These are phyloP conservation scores for Ichneumon xanthorius DNA, from an alignment of 2,888 invertebrate species.

Conservation along the genomic window DNA sequence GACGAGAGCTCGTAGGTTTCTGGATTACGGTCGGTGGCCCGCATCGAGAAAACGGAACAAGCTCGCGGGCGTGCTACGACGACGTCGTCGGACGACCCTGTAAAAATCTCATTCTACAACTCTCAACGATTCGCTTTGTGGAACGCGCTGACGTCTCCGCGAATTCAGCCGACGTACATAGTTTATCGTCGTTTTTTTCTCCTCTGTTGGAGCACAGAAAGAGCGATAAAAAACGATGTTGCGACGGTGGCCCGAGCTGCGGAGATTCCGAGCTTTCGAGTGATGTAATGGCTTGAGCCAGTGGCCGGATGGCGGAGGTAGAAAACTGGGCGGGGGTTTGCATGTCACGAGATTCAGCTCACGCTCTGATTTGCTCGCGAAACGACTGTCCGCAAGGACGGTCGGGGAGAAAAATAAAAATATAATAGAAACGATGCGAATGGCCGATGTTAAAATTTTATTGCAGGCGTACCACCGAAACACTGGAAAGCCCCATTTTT, in stretches of 20 bases:
- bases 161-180: conserved; percentile 25
- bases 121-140: conserved; percentile 28
- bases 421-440: background rate
- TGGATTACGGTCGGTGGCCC: conserved; percentile 13
- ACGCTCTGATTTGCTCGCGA: conserved; percentile 37
- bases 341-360: conserved; percentile 46
- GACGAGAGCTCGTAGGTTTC: background rate
- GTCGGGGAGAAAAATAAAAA: conserved; percentile 15
- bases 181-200: conserved; percentile 37
- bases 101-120: conserved; percentile 19
- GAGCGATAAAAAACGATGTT: conserved; percentile 26
- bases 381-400: conserved; percentile 24
- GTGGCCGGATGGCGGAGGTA: background rate
- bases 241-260: background rate
- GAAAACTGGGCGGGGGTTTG: background rate
- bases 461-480: conserved; percentile 18
- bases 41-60: background rate
- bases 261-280: conserved; percentile 22
- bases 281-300: conserved; percentile 21
- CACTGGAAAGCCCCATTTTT: background rate
- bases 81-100: conserved; percentile 4
- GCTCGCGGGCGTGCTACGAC: conserved; percentile 7
- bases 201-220: background rate
- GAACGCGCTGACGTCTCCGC: conserved; percentile 15
- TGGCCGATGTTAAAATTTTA: conserved; percentile 27